Conservation (phyloP, 2,888 invertebrate genomes). For the Hedya salicella region DNA sequence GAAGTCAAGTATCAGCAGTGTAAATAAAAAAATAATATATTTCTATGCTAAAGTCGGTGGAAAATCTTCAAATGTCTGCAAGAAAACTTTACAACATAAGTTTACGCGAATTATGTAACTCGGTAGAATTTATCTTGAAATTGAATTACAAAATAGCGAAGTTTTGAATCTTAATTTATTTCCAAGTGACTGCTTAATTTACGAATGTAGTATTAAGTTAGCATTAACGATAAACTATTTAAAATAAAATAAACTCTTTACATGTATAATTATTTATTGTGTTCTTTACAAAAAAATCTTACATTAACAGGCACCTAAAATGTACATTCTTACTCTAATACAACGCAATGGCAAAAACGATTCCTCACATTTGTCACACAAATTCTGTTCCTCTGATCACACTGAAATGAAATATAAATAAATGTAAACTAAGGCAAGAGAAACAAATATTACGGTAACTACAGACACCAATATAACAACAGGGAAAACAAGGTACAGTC, state of each 20-base stretch:
- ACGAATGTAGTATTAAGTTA: slow-evolving; percentile 37
- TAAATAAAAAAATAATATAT: too few relatives aligned
- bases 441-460: slow-evolving; percentile 51
- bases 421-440: slow-evolving; percentile 72
- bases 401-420: slow-evolving; percentile 74
- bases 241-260: slow-evolving; percentile 43
- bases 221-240: slow-evolving; percentile 3
- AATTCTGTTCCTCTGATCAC: slow-evolving; percentile 60
- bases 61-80: too few relatives aligned
- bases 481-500: slow-evolving; percentile 12
- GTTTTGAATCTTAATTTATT: slow-evolving; percentile 17
- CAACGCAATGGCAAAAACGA: slow-evolving; percentile 81
- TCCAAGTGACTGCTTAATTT: slow-evolving; percentile 24
- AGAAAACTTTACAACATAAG: too few relatives aligned
- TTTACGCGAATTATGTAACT: too few relatives aligned
- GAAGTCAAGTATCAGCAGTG: too few relatives aligned
- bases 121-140: too few relatives aligned
- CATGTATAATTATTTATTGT: slow-evolving; percentile 68
- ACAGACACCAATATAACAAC: slow-evolving; percentile 35
- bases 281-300: slow-evolving; percentile 78
- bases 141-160: neutral
- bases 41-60: too few relatives aligned
- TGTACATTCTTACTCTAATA: slow-evolving; percentile 83
- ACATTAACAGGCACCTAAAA: slow-evolving; percentile 80
- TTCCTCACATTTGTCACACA: slow-evolving; percentile 68